These are phyloP conservation scores for Xiphophorus couchianus DNA, from an alignment of 2,113 vertebrate species.

Conservation along the genomic window DNA sequence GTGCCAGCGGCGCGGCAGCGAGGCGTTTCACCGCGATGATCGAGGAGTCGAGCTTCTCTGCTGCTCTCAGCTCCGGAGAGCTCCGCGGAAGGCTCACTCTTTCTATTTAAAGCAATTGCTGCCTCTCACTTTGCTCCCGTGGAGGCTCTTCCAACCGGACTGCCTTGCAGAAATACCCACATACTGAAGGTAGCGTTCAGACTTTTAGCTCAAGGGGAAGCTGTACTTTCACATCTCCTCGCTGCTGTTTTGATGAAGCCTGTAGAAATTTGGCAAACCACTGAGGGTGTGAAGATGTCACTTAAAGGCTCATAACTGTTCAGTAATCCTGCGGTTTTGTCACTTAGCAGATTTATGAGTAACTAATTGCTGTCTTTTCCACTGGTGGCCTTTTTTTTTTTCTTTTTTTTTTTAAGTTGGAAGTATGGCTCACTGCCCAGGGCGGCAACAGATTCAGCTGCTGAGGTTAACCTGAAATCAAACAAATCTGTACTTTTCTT, in stretches of 20 bases:
- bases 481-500: neutral
- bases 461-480: neutral
- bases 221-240: neutral
- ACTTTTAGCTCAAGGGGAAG: neutral
- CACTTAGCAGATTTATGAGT: conserved; percentile 5
- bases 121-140: conserved; percentile 21
- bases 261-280: neutral
- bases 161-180: conserved; percentile 16
- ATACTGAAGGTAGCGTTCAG: conserved; percentile 13
- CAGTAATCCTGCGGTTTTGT: neutral
- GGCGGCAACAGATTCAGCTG: neutral
- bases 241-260: conserved; percentile 2
- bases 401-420: neutral
- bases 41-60: conserved; percentile 63
- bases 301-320: conserved; percentile 6
- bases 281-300: conserved; percentile 3
- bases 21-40: conserved; percentile 73
- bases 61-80: conserved; percentile 62
- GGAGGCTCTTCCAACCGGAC: conserved; percentile 3
- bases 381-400: neutral
- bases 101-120: conserved; percentile 62
- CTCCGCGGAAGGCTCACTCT: conserved; percentile 39
- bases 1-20: conserved; percentile 66
- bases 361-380: neutral
- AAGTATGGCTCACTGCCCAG: neutral